These are phyloP conservation scores for Xanthia togata DNA, from an alignment of 2,888 invertebrate genomes.

Conservation along the genomic window DNA sequence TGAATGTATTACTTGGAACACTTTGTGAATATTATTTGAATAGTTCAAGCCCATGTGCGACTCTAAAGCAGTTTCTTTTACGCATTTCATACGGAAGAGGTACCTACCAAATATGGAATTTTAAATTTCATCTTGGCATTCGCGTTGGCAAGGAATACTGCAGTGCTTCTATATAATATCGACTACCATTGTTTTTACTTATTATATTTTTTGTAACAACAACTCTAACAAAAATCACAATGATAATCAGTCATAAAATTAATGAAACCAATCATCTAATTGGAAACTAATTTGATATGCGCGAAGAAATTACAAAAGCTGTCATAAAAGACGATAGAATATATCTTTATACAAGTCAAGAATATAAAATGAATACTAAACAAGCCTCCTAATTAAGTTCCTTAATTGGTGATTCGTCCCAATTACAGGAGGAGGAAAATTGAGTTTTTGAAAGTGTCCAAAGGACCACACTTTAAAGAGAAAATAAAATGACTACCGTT, in stretches of 20 bases:
- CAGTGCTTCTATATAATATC: constrained; percentile 9
- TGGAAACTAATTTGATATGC: constrained; percentile 45
- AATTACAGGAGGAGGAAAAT: constrained; percentile 59
- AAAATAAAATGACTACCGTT: constrained; percentile 49
- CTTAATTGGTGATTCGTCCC: constrained; percentile 63
- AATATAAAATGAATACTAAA: constrained; percentile 58
- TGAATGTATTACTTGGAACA: constrained; percentile 58
- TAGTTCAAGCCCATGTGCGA: constrained; percentile 51
- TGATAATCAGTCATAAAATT: not conserved
- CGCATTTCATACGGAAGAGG: constrained; percentile 27
- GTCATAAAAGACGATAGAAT: constrained; percentile 32
- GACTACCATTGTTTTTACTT: not conserved
- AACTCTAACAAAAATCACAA: not conserved
- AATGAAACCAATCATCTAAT: constrained; percentile 1
- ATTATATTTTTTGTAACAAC: not conserved
- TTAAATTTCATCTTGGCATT: constrained; percentile 47
- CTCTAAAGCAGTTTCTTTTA: constrained; percentile 45
- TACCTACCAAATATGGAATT: constrained; percentile 43
- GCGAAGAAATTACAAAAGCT: constrained; percentile 19
- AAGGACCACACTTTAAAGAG: constrained; percentile 47
- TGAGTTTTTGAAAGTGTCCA: constrained; percentile 48
- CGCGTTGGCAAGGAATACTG: constrained; percentile 36
- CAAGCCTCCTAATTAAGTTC: constrained; percentile 60
- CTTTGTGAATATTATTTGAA: constrained; percentile 65
- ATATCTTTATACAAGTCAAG: constrained; percentile 35